phyloP scores from a whole-genome alignment of 2,888 invertebrate species.

The Dexiosoma caninum region DNA sequence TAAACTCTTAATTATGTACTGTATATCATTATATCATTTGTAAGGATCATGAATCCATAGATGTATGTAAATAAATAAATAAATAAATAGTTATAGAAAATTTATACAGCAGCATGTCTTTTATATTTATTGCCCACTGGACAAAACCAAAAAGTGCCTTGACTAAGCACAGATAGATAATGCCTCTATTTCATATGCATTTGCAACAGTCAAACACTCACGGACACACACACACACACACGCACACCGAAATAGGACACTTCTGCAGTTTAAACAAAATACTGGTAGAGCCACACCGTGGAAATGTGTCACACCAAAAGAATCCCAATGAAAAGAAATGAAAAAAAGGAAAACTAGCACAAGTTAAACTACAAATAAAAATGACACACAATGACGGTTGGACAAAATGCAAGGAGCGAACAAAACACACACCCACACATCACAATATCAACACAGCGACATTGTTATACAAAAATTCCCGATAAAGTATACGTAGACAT shows the following conservation, averaged over 20 bases:
- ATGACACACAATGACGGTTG: constrained; percentile 29
- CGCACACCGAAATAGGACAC: not conserved
- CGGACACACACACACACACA: not conserved
- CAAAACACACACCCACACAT: not conserved
- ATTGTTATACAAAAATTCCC: not conserved
- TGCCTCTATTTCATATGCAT: constrained; percentile 45
- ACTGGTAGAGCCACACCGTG: constrained; percentile 6
- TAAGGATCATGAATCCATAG: too few species aligned
- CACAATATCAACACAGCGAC: not conserved
- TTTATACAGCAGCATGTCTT: constrained; percentile 27
- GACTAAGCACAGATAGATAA: constrained; percentile 48
- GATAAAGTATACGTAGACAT: constrained; percentile 52
- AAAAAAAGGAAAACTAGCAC: constrained; percentile 32
- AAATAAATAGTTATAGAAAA: not conserved
- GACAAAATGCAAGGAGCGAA: constrained; percentile 5
- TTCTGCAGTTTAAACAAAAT: not conserved
- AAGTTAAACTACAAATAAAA: constrained; percentile 50
- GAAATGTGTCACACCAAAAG: constrained; percentile 38
- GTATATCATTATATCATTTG: too few species aligned
- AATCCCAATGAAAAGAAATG: not conserved
- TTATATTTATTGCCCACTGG: constrained; percentile 46
- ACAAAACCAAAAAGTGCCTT: constrained; percentile 46
- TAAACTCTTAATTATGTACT: too few species aligned
- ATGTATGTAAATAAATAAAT: too few species aligned
- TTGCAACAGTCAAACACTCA: constrained; percentile 13